Percentiles rank a stretch among this genome's conserved stretches.
phyloP scores from a whole-genome alignment of 2,888 invertebrate species.

The Polymixis lichenea region DNA sequence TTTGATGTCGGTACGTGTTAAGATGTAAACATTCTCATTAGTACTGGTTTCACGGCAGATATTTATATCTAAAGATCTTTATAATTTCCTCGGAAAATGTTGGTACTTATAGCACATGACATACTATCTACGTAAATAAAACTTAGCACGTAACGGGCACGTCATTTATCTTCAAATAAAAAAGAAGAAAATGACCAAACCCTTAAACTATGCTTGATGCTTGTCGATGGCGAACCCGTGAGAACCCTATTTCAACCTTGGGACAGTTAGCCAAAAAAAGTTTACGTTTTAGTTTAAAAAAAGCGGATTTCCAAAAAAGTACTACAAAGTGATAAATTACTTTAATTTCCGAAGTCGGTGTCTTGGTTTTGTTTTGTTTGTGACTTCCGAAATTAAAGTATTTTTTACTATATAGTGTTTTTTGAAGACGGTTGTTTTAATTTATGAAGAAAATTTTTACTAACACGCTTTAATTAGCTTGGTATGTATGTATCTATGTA shows the following conservation, averaged over 20 bases:
- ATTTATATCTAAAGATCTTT: conserved; percentile 11
- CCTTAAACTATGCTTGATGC: neutral
- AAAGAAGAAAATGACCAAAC: neutral
- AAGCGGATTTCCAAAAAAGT: too few species aligned
- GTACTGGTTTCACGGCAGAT: neutral
- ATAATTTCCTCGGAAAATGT: conserved; percentile 13
- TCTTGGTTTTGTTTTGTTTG: too few species aligned
- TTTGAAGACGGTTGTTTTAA: too few species aligned
- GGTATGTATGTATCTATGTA: too few species aligned
- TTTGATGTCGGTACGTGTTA: neutral
- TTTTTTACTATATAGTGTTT: too few species aligned
- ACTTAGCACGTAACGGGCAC: neutral
- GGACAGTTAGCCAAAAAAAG: too few species aligned
- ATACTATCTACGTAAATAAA: neutral
- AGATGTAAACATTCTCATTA: conserved; percentile 16
- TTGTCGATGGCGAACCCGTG: neutral
- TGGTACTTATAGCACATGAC: neutral
- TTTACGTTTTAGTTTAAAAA: too few species aligned
- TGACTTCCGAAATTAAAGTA: too few species aligned
- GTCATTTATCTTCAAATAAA: neutral
- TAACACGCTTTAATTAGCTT: too few species aligned
- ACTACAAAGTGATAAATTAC: too few species aligned
- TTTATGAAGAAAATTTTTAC: too few species aligned
- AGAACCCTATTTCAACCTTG: neutral
- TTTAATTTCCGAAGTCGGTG: too few species aligned